These are phyloP conservation scores for Melospiza melodia DNA, from an alignment of 2,113 vertebrate species.

Conservation along the genomic window DNA sequence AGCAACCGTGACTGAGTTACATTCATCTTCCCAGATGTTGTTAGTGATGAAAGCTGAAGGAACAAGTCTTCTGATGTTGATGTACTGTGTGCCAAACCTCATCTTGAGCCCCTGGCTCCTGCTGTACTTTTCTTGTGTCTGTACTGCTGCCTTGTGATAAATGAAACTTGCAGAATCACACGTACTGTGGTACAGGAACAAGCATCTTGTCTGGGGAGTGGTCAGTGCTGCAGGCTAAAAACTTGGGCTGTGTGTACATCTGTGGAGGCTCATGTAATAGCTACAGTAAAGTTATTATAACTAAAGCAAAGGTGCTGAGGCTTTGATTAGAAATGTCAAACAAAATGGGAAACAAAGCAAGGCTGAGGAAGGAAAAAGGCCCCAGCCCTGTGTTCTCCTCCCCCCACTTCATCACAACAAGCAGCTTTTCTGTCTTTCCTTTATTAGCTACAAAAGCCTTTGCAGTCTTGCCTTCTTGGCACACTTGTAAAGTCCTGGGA, in stretches of 20 bases:
- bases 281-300: constrained; percentile 62
- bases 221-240: constrained; percentile 62
- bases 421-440: constrained; percentile 64
- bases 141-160: constrained; percentile 44
- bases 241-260: constrained; percentile 24
- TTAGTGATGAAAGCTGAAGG: constrained; percentile 54
- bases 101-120: constrained; percentile 37
- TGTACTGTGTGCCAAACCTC: constrained; percentile 52
- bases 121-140: constrained; percentile 57
- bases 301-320: constrained; percentile 67
- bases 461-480: constrained; percentile 50
- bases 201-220: constrained; percentile 59
- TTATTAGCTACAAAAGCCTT: constrained; percentile 55
- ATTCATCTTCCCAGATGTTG: constrained; percentile 63
- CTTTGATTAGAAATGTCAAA: constrained; percentile 61
- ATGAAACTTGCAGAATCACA: constrained; percentile 59
- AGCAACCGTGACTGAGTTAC: constrained; percentile 48
- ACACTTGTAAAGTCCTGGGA: constrained; percentile 57
- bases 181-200: constrained; percentile 37
- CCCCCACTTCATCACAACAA: not conserved
- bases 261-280: constrained; percentile 44
- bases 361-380: constrained; percentile 24
- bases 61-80: constrained; percentile 52
- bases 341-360: constrained; percentile 65
- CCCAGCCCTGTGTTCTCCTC: not conserved